Evolutionary conservation across 2,888 invertebrate genomes (phyloP), one percentile per base, ranked within the genome.

Genomic region (Drosophila recens): DNA sequence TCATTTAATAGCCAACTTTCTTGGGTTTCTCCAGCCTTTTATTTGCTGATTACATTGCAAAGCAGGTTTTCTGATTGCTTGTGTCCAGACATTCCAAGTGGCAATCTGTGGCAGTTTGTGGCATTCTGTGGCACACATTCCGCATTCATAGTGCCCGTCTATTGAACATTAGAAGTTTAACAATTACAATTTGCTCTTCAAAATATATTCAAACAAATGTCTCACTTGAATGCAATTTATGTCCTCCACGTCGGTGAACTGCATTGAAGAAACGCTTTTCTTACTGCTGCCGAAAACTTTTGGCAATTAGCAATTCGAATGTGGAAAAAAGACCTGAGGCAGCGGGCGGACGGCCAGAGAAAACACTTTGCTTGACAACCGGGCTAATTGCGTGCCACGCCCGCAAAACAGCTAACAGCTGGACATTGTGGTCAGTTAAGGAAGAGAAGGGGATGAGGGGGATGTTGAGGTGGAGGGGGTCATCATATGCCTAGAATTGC

Each of bases 301-400:
- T 68, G 65, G 78, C 83, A 88, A 89, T 90, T 90, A 90, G 86
- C 90, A 86, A 85, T 88, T 86, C 89, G 86, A 89, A 78, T 84
- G 82, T 70, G 64, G 54, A 72, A 72, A 80, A 73, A 69, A 75
- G 43, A 69, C 43, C 40, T 43, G 67, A 20, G 36, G 11, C 45
- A 48, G 51, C 51, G 53, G 51, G 33, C 38, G 2, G 27, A n/a
- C 11, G 30, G 48, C 10, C 30, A 46, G 65, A 45, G 61, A 84
- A 83, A 83, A 84, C 85, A 87, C 82, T 84, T 76, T 80, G 68
- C 72, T 74, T 84, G 87, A 84, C 82, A 87, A 82, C 67, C 80
- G 79, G 84, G 87, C 87, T 83, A 83, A 83, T 83, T 83, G 87
- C 79, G 84, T 77, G 82, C 75, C 80, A 78, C 80, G 70, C 78